A percentile compares a stretch with the other conserved stretches of the same genome.
Evolutionary conservation across 2,113 vertebrate genomes (phyloP).

Genomic region (Sylvilagus bachmani): DNA sequence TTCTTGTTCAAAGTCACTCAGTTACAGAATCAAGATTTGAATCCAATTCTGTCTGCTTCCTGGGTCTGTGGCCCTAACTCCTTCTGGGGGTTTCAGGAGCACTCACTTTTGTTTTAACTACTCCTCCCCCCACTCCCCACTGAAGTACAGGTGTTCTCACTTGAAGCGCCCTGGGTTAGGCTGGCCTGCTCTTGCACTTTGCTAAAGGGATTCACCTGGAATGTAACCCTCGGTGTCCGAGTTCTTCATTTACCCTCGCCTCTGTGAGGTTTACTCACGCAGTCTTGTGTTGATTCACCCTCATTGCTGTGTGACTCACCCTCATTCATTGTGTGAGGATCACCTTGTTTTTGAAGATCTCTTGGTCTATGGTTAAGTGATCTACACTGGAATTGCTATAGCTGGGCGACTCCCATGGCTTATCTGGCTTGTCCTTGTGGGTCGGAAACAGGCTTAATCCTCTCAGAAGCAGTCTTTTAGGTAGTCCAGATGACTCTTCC

Average conservation of each 20-base stretch:
- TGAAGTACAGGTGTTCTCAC: no score
- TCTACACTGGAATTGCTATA: not conserved
- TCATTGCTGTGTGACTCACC: not conserved
- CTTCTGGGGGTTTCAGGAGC: not conserved
- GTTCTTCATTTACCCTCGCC: not conserved
- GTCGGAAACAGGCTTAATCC: slow-evolving; percentile 52
- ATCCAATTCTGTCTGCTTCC: not conserved
- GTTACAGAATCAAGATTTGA: slow-evolving; percentile 35
- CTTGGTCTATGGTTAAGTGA: slow-evolving; percentile 9
- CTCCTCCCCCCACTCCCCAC: rapidly evolving
- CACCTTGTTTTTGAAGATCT: slow-evolving; percentile 42
- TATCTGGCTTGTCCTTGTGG: not conserved
- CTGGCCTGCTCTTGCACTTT: not conserved
- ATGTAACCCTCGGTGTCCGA: not conserved
- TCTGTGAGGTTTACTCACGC: not conserved
- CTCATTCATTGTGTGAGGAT: not conserved
- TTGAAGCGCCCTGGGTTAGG: not conserved
- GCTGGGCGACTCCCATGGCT: not conserved
- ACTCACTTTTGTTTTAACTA: not conserved
- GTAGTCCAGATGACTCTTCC: no score
- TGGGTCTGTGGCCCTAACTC: not conserved
- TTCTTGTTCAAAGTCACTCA: slow-evolving; percentile 42
- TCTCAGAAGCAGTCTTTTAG: not conserved
- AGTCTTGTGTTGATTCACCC: not conserved
- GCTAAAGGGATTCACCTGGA: not conserved